Percentiles rank a stretch among this genome's conserved stretches.
Evolutionary conservation across 1,140 invertebrate genomes (phyloP).

Genomic region (Pogonognathellus flavescens): DNA sequence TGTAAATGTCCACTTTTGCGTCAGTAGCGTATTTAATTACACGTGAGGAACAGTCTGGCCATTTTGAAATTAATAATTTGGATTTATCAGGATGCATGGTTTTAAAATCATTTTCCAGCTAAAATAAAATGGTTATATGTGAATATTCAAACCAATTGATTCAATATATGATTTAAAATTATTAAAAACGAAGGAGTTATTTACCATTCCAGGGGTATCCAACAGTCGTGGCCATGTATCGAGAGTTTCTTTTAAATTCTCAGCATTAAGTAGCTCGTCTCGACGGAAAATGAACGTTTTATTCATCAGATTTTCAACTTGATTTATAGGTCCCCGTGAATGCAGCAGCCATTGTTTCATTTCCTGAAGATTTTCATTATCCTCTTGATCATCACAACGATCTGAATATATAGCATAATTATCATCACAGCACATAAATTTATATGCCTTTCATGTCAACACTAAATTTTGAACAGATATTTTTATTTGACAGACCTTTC

Average conservation of each 20-base stretch:
- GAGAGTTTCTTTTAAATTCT: background rate
- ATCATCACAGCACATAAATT: background rate
- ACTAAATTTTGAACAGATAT: too few species aligned
- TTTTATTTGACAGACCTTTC: too few species aligned
- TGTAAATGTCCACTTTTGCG: background rate
- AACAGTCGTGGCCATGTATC: background rate
- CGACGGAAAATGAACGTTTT: background rate
- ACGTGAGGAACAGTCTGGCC: background rate
- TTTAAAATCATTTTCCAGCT: background rate
- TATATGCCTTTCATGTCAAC: too few species aligned
- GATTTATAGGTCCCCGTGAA: background rate
- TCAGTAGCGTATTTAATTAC: background rate
- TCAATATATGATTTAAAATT: too few species aligned
- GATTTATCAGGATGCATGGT: background rate
- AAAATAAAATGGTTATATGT: background rate
- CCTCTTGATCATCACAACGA: background rate
- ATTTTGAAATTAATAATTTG: background rate
- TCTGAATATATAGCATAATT: background rate
- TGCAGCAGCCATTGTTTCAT: background rate
- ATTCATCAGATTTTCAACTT: background rate
- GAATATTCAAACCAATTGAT: background rate
- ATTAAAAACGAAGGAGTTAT: too few species aligned
- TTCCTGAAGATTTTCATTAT: background rate
- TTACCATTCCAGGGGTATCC: background rate
- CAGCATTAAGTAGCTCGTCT: background rate